Conservation (phyloP, 2,113 vertebrate genomes). For the Tenebrosternarchus preto region DNA sequence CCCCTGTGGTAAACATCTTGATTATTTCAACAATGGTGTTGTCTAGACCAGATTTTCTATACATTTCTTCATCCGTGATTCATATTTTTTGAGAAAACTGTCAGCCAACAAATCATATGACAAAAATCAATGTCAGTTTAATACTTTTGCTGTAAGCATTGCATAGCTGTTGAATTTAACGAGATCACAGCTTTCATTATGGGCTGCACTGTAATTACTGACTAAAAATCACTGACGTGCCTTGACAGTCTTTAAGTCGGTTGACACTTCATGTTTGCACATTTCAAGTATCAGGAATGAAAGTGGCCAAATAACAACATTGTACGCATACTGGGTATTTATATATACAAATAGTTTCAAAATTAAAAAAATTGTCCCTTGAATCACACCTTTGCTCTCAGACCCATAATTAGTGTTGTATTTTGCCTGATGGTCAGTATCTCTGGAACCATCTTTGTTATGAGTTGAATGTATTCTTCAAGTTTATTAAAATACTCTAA, state of each 20-base stretch:
- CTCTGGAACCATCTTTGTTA: constrained; percentile 77
- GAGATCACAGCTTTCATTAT: too few species aligned
- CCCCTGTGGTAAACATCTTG: too few species aligned
- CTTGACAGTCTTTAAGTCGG: constrained; percentile 71
- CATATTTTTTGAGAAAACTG: too few species aligned
- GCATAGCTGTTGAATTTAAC: too few species aligned
- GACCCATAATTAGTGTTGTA: constrained; percentile 77
- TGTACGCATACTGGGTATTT: not conserved
- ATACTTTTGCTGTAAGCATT: too few species aligned
- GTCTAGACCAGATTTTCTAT: too few species aligned
- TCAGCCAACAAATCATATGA: too few species aligned
- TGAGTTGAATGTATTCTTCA: constrained; percentile 76
- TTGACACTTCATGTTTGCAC: constrained; percentile 71
- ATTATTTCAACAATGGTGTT: too few species aligned
- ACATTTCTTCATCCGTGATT: too few species aligned
- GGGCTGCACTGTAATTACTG: too few species aligned
- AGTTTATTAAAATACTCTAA: constrained; percentile 78
- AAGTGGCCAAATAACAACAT: not conserved
- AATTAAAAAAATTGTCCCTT: not conserved
- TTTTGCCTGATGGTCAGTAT: constrained; percentile 80
- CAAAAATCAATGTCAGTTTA: too few species aligned
- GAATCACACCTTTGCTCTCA: constrained; percentile 79
- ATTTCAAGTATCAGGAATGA: constrained; percentile 66
- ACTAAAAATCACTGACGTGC: constrained; percentile 62
- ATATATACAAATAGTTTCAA: too few species aligned